phyloP scores from a whole-genome alignment of 2,888 invertebrate species.

The Cephus nigrinus region DNA sequence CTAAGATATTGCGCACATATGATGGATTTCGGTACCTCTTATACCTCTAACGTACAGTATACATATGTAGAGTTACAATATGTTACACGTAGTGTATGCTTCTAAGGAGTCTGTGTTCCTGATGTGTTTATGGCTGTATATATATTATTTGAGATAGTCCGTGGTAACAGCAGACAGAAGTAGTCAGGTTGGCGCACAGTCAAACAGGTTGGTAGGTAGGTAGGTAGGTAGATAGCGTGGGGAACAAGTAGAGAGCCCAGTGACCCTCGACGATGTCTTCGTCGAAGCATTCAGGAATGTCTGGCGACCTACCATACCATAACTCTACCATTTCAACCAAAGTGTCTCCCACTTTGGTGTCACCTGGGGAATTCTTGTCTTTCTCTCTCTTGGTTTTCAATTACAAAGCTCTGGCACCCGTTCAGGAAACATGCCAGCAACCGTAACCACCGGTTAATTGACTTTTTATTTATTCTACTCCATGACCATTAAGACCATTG shows the following conservation, averaged over 20 bases:
- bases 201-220: neutral
- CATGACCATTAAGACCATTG: neutral
- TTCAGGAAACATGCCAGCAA: neutral
- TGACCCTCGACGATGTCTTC: slow-evolving; percentile 31
- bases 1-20: neutral
- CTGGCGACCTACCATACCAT: slow-evolving; percentile 18
- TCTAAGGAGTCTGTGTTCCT: neutral
- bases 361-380: slow-evolving; percentile 6
- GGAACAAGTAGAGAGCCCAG: slow-evolving; percentile 22
- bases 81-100: neutral
- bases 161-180: neutral
- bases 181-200: neutral
- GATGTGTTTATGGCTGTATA: neutral
- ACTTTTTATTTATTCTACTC: neutral
- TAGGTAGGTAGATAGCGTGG: neutral
- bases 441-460: neutral
- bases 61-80: slow-evolving; percentile 14
- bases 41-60: neutral
- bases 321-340: neutral
- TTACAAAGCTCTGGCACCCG: neutral
- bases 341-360: neutral
- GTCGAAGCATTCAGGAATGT: slow-evolving; percentile 28
- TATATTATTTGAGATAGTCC: neutral
- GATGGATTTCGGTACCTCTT: neutral
- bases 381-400: slow-evolving; percentile 9